These are phyloP conservation scores for Chironomus tepperi DNA, from an alignment of 1,140 invertebrate species.

Conservation along the genomic window DNA sequence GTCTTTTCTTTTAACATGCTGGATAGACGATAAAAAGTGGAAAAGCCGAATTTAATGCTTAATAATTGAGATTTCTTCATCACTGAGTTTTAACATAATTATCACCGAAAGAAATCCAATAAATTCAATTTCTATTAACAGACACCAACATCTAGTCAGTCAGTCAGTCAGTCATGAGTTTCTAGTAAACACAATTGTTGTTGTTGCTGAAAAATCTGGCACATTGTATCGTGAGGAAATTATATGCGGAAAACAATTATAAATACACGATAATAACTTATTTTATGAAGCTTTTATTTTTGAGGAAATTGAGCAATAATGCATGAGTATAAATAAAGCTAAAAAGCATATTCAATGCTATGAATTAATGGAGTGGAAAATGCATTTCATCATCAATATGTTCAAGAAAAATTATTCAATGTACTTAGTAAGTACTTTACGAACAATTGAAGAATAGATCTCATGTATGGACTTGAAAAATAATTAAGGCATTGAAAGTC, in stretches of 20 bases:
- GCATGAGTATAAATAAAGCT: background rate
- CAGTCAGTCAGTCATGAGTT: background rate
- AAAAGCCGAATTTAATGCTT: background rate
- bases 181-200: background rate
- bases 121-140: background rate
- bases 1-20: background rate
- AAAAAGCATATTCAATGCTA: background rate
- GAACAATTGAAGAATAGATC: too few relatives aligned
- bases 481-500: too few relatives aligned
- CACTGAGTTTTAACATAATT: background rate
- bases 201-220: background rate
- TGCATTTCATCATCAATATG: background rate
- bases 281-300: background rate
- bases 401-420: too few relatives aligned
- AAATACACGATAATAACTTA: background rate
- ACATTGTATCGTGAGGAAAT: background rate
- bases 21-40: background rate
- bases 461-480: too few relatives aligned
- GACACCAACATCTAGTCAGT: background rate
- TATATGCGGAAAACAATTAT: conserved; percentile 3
- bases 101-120: background rate
- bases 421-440: too few relatives aligned
- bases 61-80: background rate
- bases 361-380: conserved; percentile 7
- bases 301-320: conserved; percentile 4